phyloP scores from a whole-genome alignment of 2,113 vertebrate species.

The Junco hyemalis region DNA sequence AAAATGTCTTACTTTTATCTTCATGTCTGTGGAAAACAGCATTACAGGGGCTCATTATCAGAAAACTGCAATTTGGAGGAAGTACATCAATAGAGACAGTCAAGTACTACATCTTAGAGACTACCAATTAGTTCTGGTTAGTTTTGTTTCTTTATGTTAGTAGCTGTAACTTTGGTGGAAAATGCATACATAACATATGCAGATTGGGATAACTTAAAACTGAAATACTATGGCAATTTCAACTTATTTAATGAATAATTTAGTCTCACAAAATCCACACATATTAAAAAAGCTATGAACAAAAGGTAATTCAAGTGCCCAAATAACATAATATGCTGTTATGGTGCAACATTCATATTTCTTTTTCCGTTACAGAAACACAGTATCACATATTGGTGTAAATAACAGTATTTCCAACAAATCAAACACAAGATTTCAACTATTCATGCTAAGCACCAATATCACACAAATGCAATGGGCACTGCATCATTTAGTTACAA shows the following conservation, averaged over 20 bases:
- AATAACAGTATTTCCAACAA: neutral
- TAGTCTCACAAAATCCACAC: neutral
- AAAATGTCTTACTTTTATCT: neutral
- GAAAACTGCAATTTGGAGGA: neutral
- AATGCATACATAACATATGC: neutral
- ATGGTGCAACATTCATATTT: neutral
- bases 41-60: neutral
- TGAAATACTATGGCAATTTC: neutral
- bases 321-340: neutral
- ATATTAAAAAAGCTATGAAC: neutral
- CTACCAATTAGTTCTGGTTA: neutral
- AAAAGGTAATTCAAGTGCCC: neutral
- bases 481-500: neutral
- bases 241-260: neutral
- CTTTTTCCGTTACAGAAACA: neutral
- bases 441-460: neutral
- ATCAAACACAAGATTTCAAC: neutral
- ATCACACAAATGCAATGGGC: neutral
- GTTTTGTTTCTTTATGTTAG: neutral
- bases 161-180: neutral
- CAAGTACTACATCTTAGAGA: neutral
- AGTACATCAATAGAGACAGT: neutral
- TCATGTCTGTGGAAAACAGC: neutral
- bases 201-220: neutral
- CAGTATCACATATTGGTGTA: neutral